Evolutionary conservation across 1,140 invertebrate species (phyloP), one percentile per base, ranked within the genome.

Genomic region (Ladona fulva): DNA sequence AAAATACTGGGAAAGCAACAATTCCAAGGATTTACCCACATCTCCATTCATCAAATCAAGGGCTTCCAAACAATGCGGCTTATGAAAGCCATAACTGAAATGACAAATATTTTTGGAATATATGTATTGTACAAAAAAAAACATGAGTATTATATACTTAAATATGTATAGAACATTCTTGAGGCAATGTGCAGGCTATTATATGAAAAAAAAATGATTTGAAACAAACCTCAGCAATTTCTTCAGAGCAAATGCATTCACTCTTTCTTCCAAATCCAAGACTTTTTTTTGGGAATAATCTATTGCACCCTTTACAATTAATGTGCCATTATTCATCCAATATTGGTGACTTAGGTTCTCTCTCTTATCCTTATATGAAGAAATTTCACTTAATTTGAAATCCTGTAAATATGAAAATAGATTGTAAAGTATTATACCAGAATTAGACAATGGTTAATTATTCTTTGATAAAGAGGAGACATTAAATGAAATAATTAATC

Each of bases 321-420:
- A 84, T 80, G 90, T 91, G 24, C 92, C 91, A 80, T 89, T 86
- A 81, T 92, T 90, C 83, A 92, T 87, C 91, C 91, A 93, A 84
- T 90, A 93, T 74, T 90, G 88, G 79, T 90, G 90, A 52, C 87
- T 86, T 8, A 93, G 84, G 77, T 90, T 90, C 37, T 87, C 84
- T 25, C 88, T 89, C 84, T 91, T 90, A 82, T 93, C 91, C 85
- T 89, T 82, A 81, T 88, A 89, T 59, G 84, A 81, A 24, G 85
- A 86, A 14, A 81, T 80, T 81, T 86, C 84, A 77, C 81, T 83
- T 24, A 88, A 80, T 79, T 82, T 84, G 78, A 88, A 89, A 79
- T 86, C 84, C 88, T 89, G 80, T 75, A 81, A 85, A 80, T 80
- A 78, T 79, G 78, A 77, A 74, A 80, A 76, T 37, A 8, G 29